Evolutionary conservation across 2,113 vertebrate genomes (phyloP).

Genomic region (Cercocebus atys): DNA sequence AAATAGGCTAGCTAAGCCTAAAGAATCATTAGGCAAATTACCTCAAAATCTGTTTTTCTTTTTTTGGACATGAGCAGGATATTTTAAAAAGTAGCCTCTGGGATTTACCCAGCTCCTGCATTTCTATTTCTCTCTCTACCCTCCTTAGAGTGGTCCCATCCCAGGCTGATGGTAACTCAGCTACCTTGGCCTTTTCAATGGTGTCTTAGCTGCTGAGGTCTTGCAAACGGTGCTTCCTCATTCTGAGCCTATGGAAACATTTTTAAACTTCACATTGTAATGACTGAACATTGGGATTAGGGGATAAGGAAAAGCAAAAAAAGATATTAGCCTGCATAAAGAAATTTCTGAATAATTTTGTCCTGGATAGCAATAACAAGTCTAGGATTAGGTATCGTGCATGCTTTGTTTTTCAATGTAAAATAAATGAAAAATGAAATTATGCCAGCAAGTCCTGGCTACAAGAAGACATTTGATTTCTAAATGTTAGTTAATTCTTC

Average conservation of each 20-base stretch:
- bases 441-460: not conserved
- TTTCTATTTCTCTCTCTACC: not conserved
- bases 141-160: not conserved
- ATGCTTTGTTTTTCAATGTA: not conserved
- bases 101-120: not conserved
- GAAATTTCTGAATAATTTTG: not conserved
- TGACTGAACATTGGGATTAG: not conserved
- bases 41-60: not conserved
- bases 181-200: rapidly evolving
- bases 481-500: not conserved
- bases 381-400: not conserved
- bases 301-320: not conserved
- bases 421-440: not conserved
- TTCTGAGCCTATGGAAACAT: not conserved
- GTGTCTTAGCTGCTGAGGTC: too few relatives aligned
- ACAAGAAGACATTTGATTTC: not conserved
- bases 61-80: not conserved
- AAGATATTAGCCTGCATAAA: not conserved
- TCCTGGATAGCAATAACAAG: not conserved
- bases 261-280: not conserved
- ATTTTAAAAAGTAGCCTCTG: not conserved
- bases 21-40: not conserved
- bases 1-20: not conserved
- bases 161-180: not conserved
- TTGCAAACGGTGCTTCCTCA: not conserved